Evolutionary conservation across 2,797 vertebrate genomes (phyloP).

Genomic region (Sebastolobus altivelis): DNA sequence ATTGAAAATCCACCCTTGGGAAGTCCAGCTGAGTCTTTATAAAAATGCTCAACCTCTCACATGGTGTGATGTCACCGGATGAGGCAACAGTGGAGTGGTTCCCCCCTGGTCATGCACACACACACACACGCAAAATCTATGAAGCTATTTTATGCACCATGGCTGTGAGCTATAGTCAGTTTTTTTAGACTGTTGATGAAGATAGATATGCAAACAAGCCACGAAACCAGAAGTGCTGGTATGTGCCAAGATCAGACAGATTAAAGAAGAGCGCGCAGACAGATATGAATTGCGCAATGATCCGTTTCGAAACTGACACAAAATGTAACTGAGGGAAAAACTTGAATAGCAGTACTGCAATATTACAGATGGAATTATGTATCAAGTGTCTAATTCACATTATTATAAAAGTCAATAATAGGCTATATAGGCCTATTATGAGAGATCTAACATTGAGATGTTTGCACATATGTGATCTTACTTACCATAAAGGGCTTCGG

Average conservation of each 20-base stretch:
- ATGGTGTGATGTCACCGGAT: conserved; percentile 64
- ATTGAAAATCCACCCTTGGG: neutral
- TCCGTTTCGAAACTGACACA: neutral
- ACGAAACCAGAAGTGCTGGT: neutral
- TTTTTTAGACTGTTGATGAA: neutral
- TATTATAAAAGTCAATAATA: too few species aligned
- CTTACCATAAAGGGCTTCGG: neutral
- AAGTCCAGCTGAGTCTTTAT: neutral
- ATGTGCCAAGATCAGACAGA: neutral
- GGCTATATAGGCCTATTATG: neutral
- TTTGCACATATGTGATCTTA: neutral
- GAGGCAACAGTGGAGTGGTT: conserved; percentile 59
- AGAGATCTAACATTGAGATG: neutral
- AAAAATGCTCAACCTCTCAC: conserved; percentile 26
- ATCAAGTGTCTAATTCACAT: neutral
- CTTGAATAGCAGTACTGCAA: too few species aligned
- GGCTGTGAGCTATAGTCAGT: neutral
- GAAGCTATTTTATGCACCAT: neutral
- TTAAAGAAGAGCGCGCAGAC: neutral
- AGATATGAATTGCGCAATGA: neutral
- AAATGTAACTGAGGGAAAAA: neutral
- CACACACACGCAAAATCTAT: neutral
- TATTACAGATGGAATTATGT: neutral
- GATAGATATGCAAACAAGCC: neutral
- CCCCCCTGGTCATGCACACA: neutral